Conservation (phyloP, 2,888 invertebrate species). For the Escarpia spicata region DNA sequence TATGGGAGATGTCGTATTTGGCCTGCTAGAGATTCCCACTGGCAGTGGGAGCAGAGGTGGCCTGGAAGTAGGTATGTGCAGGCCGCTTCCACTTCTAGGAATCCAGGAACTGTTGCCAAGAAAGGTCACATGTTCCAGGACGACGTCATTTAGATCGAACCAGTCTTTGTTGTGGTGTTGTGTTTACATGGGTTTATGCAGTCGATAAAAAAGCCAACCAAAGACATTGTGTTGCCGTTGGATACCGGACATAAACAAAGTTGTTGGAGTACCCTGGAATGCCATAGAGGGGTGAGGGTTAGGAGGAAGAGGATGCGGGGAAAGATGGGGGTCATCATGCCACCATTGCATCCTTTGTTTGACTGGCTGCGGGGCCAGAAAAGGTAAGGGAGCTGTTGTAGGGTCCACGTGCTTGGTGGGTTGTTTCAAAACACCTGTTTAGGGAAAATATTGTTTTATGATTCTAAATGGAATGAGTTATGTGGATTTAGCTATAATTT, state of each 20-base stretch:
- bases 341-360: not conserved
- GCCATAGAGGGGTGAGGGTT: not conserved
- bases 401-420: not conserved
- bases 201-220: not conserved
- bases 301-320: not conserved
- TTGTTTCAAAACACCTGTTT: not conserved
- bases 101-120: not conserved
- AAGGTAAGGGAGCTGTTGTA: not conserved
- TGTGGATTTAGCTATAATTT: not conserved
- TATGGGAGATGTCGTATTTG: not conserved
- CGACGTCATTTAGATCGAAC: not conserved
- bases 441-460: not conserved
- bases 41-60: not conserved
- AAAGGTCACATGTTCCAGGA: not conserved
- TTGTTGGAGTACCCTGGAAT: not conserved
- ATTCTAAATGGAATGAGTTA: not conserved
- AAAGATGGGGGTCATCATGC: conserved; percentile 2
- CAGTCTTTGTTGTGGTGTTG: not conserved
- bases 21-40: not conserved
- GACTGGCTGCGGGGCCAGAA: not conserved
- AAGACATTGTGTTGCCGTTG: not conserved
- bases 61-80: not conserved
- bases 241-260: not conserved
- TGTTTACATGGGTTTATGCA: not conserved
- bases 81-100: not conserved